Evolutionary conservation across 2,113 vertebrate genomes (phyloP).

Genomic region (Ptyas mucosa): DNA sequence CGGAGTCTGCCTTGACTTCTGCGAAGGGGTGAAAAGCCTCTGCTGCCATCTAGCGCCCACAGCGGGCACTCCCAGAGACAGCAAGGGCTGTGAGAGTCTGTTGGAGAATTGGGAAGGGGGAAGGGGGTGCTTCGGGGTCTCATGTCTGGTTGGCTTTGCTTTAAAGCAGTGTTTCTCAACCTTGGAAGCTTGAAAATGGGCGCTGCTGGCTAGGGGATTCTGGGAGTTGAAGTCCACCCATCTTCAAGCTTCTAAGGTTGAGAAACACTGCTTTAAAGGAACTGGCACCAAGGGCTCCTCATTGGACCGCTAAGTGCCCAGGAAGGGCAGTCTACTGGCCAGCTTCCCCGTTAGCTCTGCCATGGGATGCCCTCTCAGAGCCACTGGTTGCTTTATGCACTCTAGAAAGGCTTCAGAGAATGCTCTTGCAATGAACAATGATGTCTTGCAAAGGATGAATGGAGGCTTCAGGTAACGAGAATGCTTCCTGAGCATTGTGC

Average conservation of each 20-base stretch:
- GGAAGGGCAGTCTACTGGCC: not conserved
- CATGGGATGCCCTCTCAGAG: not conserved
- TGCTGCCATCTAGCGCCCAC: slow-evolving; percentile 43
- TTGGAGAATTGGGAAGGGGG: not conserved
- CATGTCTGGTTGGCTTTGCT: slow-evolving; percentile 20
- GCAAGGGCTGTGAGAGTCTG: not conserved
- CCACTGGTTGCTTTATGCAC: not conserved
- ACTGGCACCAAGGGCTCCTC: slow-evolving; percentile 34
- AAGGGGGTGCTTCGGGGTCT: not conserved
- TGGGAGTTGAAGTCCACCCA: too few relatives aligned
- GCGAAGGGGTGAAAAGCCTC: not conserved
- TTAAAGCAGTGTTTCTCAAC: too few relatives aligned
- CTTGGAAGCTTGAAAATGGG: too few relatives aligned
- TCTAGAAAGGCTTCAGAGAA: not conserved
- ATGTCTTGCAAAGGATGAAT: not conserved
- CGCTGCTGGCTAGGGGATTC: too few relatives aligned
- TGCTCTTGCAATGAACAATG: not conserved
- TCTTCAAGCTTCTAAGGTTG: too few relatives aligned
- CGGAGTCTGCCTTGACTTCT: not conserved
- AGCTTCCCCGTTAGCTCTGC: not conserved
- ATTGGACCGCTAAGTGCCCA: slow-evolving; percentile 19
- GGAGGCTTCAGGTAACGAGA: not conserved
- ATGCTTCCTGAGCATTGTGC: not conserved
- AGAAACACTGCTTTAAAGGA: not conserved
- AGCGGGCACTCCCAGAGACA: not conserved